Evolutionary conservation across 2,888 invertebrate species (phyloP).

Genomic region (Epsilonema sp.): DNA sequence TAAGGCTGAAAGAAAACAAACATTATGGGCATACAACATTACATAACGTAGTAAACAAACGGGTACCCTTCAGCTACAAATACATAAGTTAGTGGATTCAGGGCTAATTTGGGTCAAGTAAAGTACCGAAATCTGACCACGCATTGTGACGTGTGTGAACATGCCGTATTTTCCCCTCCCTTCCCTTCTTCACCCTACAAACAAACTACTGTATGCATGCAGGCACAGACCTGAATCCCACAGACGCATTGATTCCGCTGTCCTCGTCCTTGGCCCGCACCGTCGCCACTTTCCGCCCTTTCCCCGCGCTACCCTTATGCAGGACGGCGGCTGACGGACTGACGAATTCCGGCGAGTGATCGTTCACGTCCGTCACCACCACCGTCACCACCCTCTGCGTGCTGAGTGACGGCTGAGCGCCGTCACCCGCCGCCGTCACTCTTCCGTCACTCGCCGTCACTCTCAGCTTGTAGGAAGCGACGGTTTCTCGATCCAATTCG

Average conservation of each 20-base stretch:
- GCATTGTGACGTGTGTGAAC: no score
- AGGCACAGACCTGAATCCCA: conserved; percentile 45
- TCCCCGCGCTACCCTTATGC: conserved; percentile 30
- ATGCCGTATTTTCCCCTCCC: no score
- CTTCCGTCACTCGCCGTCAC: conserved; percentile 77
- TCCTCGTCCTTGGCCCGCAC: conserved; percentile 67
- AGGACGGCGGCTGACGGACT: background rate
- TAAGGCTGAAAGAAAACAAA: no score
- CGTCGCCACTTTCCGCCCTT: conserved; percentile 53
- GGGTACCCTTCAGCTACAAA: no score
- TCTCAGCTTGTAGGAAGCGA: conserved; percentile 66
- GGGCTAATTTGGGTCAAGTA: no score
- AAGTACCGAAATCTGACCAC: no score
- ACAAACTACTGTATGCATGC: no score
- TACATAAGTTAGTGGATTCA: no score
- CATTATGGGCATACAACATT: no score
- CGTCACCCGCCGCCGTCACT: conserved; percentile 49
- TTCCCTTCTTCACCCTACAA: no score
- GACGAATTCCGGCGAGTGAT: conserved; percentile 70
- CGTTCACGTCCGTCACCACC: conserved; percentile 76
- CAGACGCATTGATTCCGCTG: conserved; percentile 17
- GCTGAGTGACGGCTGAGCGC: no score
- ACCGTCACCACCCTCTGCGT: conserved; percentile 78
- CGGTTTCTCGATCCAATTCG: conserved; percentile 68
- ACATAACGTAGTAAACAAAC: no score